A percentile compares a stretch with the other conserved stretches of the same genome.
These are phyloP conservation scores for Euura saliciscinereae DNA, from an alignment of 1,140 invertebrate species.

Conservation along the genomic window DNA sequence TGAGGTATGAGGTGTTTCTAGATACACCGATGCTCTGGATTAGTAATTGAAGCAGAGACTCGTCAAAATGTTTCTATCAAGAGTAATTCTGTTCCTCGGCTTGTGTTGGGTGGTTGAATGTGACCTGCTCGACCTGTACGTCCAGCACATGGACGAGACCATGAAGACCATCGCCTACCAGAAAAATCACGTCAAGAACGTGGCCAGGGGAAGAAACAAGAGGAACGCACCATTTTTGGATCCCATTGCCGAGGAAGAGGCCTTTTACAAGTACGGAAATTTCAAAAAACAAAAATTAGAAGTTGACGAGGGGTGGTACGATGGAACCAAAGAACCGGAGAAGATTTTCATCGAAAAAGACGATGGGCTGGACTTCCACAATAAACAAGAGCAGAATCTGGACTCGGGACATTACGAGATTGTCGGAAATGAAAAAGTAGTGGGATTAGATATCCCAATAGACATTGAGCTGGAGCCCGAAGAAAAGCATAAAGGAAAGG, in stretches of 20 bases:
- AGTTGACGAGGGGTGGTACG: conserved; percentile 40
- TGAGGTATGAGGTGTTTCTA: neutral
- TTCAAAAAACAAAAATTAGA: conserved; percentile 48
- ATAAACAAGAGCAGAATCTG: conserved; percentile 38
- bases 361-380: conserved; percentile 45
- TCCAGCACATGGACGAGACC: conserved; percentile 56
- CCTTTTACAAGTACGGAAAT: conserved; percentile 32
- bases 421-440: neutral
- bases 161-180: conserved; percentile 43
- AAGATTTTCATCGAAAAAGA: conserved; percentile 18
- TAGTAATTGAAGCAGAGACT: conserved; percentile 7
- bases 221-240: conserved; percentile 27
- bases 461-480: neutral
- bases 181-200: conserved; percentile 17
- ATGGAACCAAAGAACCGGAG: conserved; percentile 8
- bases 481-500: neutral
- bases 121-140: conserved; percentile 54
- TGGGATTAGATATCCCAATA: neutral
- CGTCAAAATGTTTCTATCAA: conserved; percentile 39
- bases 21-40: conserved; percentile 12
- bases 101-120: conserved; percentile 34
- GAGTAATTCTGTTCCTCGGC: conserved; percentile 31
- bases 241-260: conserved; percentile 21
- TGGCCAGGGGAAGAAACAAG: conserved; percentile 24
- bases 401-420: conserved; percentile 39